These are phyloP conservation scores for Saccostrea cuccullata DNA, from an alignment of 1,140 invertebrate genomes.

Conservation along the genomic window DNA sequence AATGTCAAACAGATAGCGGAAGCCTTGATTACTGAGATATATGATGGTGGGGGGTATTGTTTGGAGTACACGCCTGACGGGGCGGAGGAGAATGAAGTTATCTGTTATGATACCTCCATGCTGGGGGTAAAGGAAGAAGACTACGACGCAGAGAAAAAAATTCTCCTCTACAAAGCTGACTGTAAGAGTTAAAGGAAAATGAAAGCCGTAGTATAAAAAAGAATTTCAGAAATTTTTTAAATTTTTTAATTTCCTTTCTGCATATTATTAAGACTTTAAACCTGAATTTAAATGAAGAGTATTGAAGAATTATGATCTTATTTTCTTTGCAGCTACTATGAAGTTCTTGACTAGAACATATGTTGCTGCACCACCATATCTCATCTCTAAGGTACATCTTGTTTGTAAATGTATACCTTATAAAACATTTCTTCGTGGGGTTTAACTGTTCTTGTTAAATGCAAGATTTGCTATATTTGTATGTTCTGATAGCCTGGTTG, in stretches of 20 bases:
- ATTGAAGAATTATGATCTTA: neutral
- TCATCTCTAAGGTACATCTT: conserved; percentile 54
- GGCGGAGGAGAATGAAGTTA: conserved; percentile 25
- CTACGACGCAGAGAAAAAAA: conserved; percentile 10
- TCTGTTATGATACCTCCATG: conserved; percentile 6
- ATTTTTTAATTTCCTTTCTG: too few species aligned
- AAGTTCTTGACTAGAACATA: conserved; percentile 50
- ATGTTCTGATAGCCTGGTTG: too few species aligned
- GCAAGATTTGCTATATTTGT: too few species aligned
- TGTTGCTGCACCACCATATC: conserved; percentile 56
- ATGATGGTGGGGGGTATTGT: conserved; percentile 53
- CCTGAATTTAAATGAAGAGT: too few species aligned
- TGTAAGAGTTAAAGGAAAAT: conserved; percentile 1
- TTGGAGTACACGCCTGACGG: conserved; percentile 50
- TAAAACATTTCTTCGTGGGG: neutral
- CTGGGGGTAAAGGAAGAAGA: conserved; percentile 41
- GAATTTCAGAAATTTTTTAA: too few species aligned
- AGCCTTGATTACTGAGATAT: conserved; percentile 53
- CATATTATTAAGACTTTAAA: too few species aligned
- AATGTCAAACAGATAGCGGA: conserved; percentile 45
- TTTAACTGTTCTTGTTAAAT: too few species aligned
- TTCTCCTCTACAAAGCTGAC: conserved; percentile 38
- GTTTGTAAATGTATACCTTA: too few species aligned
- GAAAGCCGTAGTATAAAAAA: too few species aligned
- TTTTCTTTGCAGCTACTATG: conserved; percentile 41